Evolutionary conservation across 2,888 invertebrate species (phyloP).

Genomic region (Hedya salicella): DNA sequence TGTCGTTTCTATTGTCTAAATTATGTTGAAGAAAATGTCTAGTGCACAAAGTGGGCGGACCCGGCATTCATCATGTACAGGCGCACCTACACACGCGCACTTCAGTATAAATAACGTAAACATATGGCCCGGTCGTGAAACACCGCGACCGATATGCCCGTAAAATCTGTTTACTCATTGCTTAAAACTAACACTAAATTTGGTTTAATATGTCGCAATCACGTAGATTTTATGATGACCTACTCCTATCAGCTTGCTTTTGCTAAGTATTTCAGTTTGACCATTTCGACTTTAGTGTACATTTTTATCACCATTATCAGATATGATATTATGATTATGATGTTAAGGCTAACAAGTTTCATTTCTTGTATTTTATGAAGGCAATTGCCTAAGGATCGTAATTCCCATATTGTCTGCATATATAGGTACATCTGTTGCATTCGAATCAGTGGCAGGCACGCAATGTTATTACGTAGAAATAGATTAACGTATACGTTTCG

Average conservation of each 20-base stretch:
- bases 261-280: neutral
- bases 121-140: constrained; percentile 73
- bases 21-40: constrained; percentile 37
- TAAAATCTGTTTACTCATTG: constrained; percentile 46
- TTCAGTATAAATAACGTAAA: constrained; percentile 77
- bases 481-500: constrained; percentile 53
- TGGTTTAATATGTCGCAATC: neutral
- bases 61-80: constrained; percentile 68
- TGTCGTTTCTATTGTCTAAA: constrained; percentile 17
- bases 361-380: constrained; percentile 2
- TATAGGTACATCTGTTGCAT: constrained; percentile 37
- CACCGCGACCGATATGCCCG: constrained; percentile 59
- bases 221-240: no score
- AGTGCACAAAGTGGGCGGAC: constrained; percentile 69
- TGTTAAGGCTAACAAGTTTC: constrained; percentile 2
- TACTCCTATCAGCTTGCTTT: neutral
- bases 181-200: constrained; percentile 21
- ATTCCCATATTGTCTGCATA: constrained; percentile 17
- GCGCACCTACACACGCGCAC: constrained; percentile 64
- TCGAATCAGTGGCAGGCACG: constrained; percentile 29
- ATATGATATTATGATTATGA: constrained; percentile 8
- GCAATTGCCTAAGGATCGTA: constrained; percentile 24
- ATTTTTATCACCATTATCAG: neutral
- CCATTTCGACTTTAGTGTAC: neutral
- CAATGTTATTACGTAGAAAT: constrained; percentile 37